Evolutionary conservation across 2,888 invertebrate species (phyloP).

Genomic region (Nomada lathburiana): DNA sequence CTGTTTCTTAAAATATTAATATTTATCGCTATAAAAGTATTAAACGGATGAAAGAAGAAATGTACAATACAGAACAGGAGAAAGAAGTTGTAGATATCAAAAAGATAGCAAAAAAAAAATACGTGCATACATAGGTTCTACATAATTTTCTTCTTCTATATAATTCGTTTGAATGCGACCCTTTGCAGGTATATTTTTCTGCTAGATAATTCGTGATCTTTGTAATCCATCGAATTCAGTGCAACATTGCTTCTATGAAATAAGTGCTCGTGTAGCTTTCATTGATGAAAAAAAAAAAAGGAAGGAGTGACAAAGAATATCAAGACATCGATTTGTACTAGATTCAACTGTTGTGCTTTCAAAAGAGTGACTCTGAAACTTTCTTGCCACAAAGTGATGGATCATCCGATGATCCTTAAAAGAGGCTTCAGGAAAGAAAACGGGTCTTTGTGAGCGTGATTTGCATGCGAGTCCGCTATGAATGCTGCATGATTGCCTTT

Average conservation of each 20-base stretch:
- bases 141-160: too few relatives aligned
- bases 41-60: too few relatives aligned
- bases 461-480: conserved; percentile 76
- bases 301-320: neutral
- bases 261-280: neutral
- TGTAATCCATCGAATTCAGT: too few relatives aligned
- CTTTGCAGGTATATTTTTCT: too few relatives aligned
- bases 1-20: too few relatives aligned
- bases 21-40: too few relatives aligned
- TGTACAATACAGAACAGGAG: too few relatives aligned
- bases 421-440: conserved; percentile 51
- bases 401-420: conserved; percentile 72
- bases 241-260: neutral
- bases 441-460: conserved; percentile 68
- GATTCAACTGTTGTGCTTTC: neutral
- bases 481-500: conserved; percentile 78
- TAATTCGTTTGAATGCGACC: too few relatives aligned
- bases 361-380: conserved; percentile 3
- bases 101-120: too few relatives aligned
- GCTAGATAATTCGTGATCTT: too few relatives aligned
- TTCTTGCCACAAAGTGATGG: conserved; percentile 71
- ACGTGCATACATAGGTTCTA: too few relatives aligned
- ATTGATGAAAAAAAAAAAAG: neutral
- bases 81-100: too few relatives aligned
- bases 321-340: neutral